Base-by-base conservation (phyloP, 2,888 invertebrate species). In the Meliscaeva auricollis region DNA sequence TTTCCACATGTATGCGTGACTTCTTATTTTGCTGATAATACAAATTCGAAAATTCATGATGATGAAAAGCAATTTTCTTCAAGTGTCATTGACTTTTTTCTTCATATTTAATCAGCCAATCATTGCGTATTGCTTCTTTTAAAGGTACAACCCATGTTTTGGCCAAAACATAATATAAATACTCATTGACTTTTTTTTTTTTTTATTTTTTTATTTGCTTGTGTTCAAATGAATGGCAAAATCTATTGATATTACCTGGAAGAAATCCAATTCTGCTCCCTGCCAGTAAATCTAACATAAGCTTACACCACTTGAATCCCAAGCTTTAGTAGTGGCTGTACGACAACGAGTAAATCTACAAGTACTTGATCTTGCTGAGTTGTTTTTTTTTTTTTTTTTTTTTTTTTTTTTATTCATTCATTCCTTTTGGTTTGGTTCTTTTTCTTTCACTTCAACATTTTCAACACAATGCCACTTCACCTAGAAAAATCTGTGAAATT, bases 401-500 rank as follows among this genome's bases (percentile, higher is more conserved):
- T 11, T 22, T 58, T 26, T 44, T 11, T 68, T 17, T 68, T 62
- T 64, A 22, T 73, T 68, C 68, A 41, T 70, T 70, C 54, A 68
- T 69, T 64, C 38, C 64, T 35, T 9, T 48, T 15, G 30, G 35
- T 35, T 68, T 75, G 56, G 69, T 35, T 62, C 15, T 30, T 46
- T 17, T 46, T 46, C 38, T 41, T 62, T 22, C n/a, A 60, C 41
- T 41, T 46, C 44, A 52, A 50, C 50, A 20, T 50, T 58, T 80
- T 75, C 80, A 70, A 70, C 79, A 72, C 75, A 80, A 70, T 84
- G 60, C 58, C 66, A 75, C 85, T 76, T 72, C 68, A 81, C 62
- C 54, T 56, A 77, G 81, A 80, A 81, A 80, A 81, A 76, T 77
- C 81, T 48, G 56, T 48, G 72, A 80, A 85, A 85, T 85, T 85